Conservation (phyloP, 2,888 invertebrate species). For the Pyrrhosoma nymphula region DNA sequence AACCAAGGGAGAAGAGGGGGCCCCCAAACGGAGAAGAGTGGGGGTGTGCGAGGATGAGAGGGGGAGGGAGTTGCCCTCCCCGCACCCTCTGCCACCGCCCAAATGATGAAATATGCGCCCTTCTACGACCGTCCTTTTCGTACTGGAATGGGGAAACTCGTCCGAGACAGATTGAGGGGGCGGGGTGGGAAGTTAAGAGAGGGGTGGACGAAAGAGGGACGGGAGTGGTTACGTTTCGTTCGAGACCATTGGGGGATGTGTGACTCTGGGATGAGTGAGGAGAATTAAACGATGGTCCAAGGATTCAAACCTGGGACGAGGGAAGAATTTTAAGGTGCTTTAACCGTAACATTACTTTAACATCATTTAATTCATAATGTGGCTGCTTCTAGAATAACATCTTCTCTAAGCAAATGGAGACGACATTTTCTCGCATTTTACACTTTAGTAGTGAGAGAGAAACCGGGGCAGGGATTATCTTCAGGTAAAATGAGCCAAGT, state of each 20-base stretch:
- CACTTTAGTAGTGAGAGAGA: too few species aligned
- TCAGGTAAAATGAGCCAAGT: too few species aligned
- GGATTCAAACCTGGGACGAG: background rate
- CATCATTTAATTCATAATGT: too few species aligned
- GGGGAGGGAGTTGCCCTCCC: background rate
- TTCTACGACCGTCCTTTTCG: background rate
- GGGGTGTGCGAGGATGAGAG: background rate
- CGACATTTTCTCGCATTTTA: too few species aligned
- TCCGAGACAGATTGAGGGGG: background rate
- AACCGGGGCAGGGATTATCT: too few species aligned
- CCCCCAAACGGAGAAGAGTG: background rate
- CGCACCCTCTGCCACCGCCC: slow-evolving; percentile 15
- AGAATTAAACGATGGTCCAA: background rate
- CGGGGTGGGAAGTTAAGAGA: background rate
- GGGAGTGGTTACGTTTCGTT: background rate
- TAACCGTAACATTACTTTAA: too few species aligned
- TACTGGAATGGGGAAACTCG: slow-evolving; percentile 20
- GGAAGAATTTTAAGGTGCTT: background rate
- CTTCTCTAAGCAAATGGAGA: too few species aligned
- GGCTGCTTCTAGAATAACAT: too few species aligned
- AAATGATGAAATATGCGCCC: slow-evolving; percentile 60
- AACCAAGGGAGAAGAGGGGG: too few species aligned
- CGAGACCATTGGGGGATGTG: background rate
- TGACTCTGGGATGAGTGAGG: background rate
- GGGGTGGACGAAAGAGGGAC: background rate